Conservation (phyloP, 2,888 invertebrate species). For the Chromoteleia sp. region DNA sequence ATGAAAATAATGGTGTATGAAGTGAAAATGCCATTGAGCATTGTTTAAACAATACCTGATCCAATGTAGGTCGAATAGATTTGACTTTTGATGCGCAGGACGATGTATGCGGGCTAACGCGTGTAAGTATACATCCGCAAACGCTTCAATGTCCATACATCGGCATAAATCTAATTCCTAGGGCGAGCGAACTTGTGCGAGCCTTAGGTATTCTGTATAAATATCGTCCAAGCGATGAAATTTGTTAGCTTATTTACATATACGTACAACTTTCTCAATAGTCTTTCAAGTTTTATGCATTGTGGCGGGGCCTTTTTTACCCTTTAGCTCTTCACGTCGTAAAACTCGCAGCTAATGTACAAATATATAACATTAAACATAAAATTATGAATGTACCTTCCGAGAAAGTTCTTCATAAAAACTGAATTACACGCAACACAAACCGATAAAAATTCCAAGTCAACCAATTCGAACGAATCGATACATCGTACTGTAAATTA, state of each 20-base stretch:
- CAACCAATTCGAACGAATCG: not conserved
- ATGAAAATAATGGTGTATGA: no score
- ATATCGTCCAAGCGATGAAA: conserved; percentile 47
- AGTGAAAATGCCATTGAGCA: no score
- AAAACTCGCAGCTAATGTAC: conserved; percentile 1
- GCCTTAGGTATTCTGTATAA: conserved; percentile 43
- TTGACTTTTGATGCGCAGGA: not conserved
- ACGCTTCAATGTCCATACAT: not conserved
- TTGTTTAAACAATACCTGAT: no score
- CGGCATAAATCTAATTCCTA: conserved; percentile 33
- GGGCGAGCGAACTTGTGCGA: conserved; percentile 40
- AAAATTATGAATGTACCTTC: not conserved
- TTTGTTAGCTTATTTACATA: conserved; percentile 53
- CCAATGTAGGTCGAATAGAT: no score
- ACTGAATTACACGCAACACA: no score
- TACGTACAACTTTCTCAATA: conserved; percentile 46
- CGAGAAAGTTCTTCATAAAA: not conserved
- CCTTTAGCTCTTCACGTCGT: conserved; percentile 6
- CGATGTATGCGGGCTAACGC: not conserved
- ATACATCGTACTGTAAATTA: not conserved
- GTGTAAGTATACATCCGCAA: conserved; percentile 16
- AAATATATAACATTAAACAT: not conserved
- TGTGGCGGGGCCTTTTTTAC: not conserved
- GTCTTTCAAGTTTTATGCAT: conserved; percentile 45
- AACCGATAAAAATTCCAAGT: not conserved